Base-by-base conservation (phyloP, 2,888 invertebrate species). In the Ormyrus thymus region DNA sequence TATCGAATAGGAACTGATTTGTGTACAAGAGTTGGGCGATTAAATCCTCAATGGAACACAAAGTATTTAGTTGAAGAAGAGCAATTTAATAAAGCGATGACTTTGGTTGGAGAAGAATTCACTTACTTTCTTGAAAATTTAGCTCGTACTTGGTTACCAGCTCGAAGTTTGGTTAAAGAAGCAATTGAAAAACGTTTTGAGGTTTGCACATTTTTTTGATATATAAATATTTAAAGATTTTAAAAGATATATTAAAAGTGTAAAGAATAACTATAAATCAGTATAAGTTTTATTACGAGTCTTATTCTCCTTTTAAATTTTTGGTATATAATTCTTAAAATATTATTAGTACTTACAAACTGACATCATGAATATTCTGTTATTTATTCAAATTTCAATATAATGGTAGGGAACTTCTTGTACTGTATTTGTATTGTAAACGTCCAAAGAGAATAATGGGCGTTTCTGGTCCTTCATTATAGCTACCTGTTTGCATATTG, bases 41-140 rank as follows among this genome's bases (percentile, higher is more conserved):
- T 98, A 7, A 98, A 98, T 90, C 95, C 97, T 0, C 91, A 93
- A 65, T 98, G 98, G 98, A 95, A 95, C 86, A 91, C 90, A 1
- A 55, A 58, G 13, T 91, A 92, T 55, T 82, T 91, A 0, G 90
- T 93, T 81, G 83, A 90, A 0, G 92, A 94, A 85, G 90, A 92
- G 79, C 90, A 93, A 55, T 98, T 98, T 88, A 85, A 92, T 13
- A 92, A 94, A 88, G 99, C 98, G 0, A 93, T 97, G 92, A 89
- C 91, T 11, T 85, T 96, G 78, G 96, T 95, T 0, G 95, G 96
- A 1, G 90, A 91, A 62, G 98, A 98, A 89, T 97, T 99, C 87
- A 83, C 92, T 0, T 93, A 95, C 79, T 90, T 72, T 90, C 92
- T 92, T 80, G 90, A 92, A 87, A 91, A 92, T 86, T 6, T 91